Base-by-base conservation (phyloP, 1,140 invertebrate genomes). In the Mizuhopecten yessoensis region DNA sequence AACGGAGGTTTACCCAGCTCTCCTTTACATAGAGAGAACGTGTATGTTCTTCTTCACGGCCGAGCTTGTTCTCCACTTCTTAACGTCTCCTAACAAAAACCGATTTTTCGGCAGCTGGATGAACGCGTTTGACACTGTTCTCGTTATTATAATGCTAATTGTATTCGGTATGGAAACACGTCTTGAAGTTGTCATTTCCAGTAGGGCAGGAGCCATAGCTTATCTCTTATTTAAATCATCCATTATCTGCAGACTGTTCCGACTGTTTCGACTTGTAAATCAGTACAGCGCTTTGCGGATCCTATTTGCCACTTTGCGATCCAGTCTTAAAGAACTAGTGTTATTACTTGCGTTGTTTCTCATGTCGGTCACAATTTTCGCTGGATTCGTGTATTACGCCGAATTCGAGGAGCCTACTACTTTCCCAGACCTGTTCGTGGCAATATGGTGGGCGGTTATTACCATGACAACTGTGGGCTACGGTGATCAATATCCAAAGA, bases 401-500 rank as follows among this genome's bases (percentile, higher is more conserved):
- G 95, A 95, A 91, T 90, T 94, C 9, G 89, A 92, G 15, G 86
- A 90, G 20, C 34, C 91, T 20, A 90, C 91, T 34, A 89, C 86
- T 34, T 94, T 96, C 87, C 36, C 45, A 7, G 99, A 98, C 97
- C 99, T 99, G 97, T 99, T 99, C 11, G 97, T 98, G 89, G 98
- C 98, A 29, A 97, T 99, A 90, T 99, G 99, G 99, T 99, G 99
- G 99, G 99, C 99, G 23, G 97, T 99, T 96, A 98, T 99, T 92
- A 99, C 99, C 75, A 99, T 99, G 99, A 99, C 99, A 92, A 99
- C 99, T 0, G 99, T 99, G 36, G 99, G 99, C 34, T 99, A 99
- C 96, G 99, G 99, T 34, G 96, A 96, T 89, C 93, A 95, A 33
- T 89, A 87, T 13, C 94, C 95, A 34, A 92, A 88, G 34, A 92